phyloP scores from a whole-genome alignment of 2,888 invertebrate species.

The Pharmacophagus antenor region DNA sequence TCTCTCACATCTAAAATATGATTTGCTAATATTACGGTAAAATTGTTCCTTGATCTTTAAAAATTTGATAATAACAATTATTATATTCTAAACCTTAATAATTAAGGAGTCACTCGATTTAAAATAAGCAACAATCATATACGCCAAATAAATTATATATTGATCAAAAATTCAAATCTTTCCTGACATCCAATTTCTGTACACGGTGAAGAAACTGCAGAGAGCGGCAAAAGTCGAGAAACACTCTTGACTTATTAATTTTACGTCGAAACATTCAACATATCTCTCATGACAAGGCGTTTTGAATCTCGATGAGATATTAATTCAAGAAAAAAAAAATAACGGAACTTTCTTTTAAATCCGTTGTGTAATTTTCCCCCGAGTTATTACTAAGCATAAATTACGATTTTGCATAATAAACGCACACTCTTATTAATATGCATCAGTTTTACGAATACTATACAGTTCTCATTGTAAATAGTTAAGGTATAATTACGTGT shows the following conservation, averaged over 20 bases:
- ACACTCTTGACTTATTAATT: slow-evolving; percentile 3
- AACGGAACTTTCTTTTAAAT: slow-evolving; percentile 31
- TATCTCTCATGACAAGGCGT: slow-evolving; percentile 24
- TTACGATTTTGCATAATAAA: slow-evolving; percentile 27
- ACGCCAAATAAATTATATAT: no score
- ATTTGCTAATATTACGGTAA: no score
- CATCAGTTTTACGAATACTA: slow-evolving; percentile 6
- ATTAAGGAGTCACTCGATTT: no score
- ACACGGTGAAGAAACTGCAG: neutral
- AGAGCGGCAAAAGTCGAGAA: neutral
- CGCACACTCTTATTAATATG: slow-evolving; percentile 9
- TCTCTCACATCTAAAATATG: no score
- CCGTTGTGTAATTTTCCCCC: slow-evolving; percentile 24
- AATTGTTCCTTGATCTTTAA: no score
- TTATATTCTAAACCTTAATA: no score
- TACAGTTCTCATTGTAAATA: neutral
- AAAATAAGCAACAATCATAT: no score
- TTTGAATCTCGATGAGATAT: slow-evolving; percentile 26
- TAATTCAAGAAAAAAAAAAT: slow-evolving; percentile 24
- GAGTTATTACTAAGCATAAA: slow-evolving; percentile 25
- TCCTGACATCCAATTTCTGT: neutral
- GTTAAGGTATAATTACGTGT: neutral
- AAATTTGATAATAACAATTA: no score
- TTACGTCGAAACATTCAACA: slow-evolving; percentile 11
- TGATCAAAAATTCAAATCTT: neutral